phyloP scores from a whole-genome alignment of 2,797 vertebrate species.

The Aeoliscus strigatus region DNA sequence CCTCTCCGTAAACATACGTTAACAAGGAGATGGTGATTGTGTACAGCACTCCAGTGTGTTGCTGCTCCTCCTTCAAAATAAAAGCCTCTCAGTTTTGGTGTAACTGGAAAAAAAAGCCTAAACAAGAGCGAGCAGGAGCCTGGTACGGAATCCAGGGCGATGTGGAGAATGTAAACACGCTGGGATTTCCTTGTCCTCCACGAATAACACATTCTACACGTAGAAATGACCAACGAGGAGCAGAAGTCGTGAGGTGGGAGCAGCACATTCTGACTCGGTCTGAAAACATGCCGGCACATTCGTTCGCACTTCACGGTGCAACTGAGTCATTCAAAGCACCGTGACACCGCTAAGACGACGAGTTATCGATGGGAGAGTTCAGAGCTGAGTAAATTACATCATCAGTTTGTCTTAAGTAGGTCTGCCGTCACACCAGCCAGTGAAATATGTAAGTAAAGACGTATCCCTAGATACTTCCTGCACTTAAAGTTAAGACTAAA shows the following conservation, averaged over 20 bases:
- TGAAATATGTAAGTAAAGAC: too few relatives aligned
- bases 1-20: slow-evolving; percentile 25
- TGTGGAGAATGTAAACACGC: slow-evolving; percentile 53
- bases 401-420: too few relatives aligned
- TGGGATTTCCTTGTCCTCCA: slow-evolving; percentile 12
- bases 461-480: too few relatives aligned
- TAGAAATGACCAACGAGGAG: slow-evolving; percentile 15
- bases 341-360: neutral
- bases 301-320: slow-evolving; percentile 19
- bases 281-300: slow-evolving; percentile 15
- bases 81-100: neutral
- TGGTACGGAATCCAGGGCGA: slow-evolving; percentile 36
- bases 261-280: slow-evolving; percentile 36
- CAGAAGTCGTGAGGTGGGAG: slow-evolving; percentile 27
- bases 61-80: neutral
- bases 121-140: slow-evolving; percentile 23
- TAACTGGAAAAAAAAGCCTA: slow-evolving; percentile 6
- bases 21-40: slow-evolving; percentile 29
- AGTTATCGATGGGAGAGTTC: too few relatives aligned
- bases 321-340: slow-evolving; percentile 35
- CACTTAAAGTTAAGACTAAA: too few relatives aligned
- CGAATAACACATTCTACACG: slow-evolving; percentile 14
- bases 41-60: slow-evolving; percentile 29
- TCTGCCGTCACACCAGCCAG: too few relatives aligned
- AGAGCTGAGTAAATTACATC: too few relatives aligned